Evolutionary conservation across 2,888 invertebrate species (phyloP).

Genomic region (Notodonta ziczac): DNA sequence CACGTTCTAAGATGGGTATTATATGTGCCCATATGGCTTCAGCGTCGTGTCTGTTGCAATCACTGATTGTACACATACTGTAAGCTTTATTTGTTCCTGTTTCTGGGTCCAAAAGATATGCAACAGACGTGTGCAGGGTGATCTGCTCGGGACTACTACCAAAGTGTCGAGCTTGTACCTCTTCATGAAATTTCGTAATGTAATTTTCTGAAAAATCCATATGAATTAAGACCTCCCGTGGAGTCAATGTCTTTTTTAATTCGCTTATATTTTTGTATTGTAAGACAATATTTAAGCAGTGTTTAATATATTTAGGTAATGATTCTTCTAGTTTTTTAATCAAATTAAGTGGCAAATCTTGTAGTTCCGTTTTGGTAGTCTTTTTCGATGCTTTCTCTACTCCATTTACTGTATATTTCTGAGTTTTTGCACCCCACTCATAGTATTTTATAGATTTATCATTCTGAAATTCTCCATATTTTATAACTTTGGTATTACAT

Average conservation of each 20-base stretch:
- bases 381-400: constrained; percentile 7
- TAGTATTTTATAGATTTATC: constrained; percentile 11
- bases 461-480: constrained; percentile 10
- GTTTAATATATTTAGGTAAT: constrained; percentile 7
- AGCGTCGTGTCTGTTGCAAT: constrained; percentile 19
- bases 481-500: constrained; percentile 10
- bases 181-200: constrained; percentile 9
- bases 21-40: constrained; percentile 13
- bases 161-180: constrained; percentile 14
- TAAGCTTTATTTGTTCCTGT: constrained; percentile 10
- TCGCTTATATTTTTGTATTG: constrained; percentile 11
- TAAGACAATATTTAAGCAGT: constrained; percentile 8
- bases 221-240: constrained; percentile 10
- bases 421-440: constrained; percentile 9
- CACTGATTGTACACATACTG: constrained; percentile 20
- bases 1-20: constrained; percentile 6
- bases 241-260: constrained; percentile 7
- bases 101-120: constrained; percentile 12
- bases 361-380: constrained; percentile 9
- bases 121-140: constrained; percentile 13
- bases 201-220: constrained; percentile 17
- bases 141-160: constrained; percentile 10
- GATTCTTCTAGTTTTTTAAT: constrained; percentile 8
- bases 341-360: constrained; percentile 10
- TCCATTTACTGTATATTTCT: constrained; percentile 8